Evolutionary conservation across 35 echinoderm and acorn worm species (phyloP).

Genomic region (Acanthaster planci): DNA sequence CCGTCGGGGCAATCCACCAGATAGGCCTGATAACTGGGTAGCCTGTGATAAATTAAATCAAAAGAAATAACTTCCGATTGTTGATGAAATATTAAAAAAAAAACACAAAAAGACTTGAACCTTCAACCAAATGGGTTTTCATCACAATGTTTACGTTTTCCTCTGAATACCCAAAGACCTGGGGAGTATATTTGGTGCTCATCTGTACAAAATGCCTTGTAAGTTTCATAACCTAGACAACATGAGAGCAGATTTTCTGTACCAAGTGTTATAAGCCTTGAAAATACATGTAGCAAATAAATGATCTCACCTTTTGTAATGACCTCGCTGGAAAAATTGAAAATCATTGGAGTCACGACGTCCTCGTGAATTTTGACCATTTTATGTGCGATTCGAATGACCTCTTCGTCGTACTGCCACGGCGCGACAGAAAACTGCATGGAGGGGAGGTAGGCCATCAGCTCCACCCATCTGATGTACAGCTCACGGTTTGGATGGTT

Average conservation of each 20-base stretch:
- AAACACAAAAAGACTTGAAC: too few species aligned
- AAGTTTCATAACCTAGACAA: too few species aligned
- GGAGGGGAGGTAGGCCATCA: conserved; percentile 76
- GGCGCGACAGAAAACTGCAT: conserved; percentile 90
- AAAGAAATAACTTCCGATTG: too few species aligned
- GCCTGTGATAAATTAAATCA: conserved; percentile 27
- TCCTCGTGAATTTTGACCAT: conserved; percentile 72
- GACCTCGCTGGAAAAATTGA: conserved; percentile 38
- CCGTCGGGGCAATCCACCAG: conserved; percentile 80
- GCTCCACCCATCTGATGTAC: conserved; percentile 78
- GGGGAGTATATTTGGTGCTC: not conserved
- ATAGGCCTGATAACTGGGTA: conserved; percentile 84
- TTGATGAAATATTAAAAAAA: not conserved
- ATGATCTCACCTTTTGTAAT: conserved; percentile 67
- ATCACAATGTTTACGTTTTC: not conserved
- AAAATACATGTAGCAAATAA: not conserved
- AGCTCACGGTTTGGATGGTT: conserved; percentile 62
- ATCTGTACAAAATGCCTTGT: too few species aligned
- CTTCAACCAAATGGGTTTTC: not conserved
- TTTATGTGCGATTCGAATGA: conserved; percentile 37
- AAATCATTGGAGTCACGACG: conserved; percentile 46
- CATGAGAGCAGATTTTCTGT: too few species aligned
- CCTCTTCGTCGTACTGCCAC: conserved; percentile 75
- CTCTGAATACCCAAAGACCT: not conserved
- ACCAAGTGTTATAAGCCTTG: too few species aligned